phyloP scores from a whole-genome alignment of 2,113 vertebrate genomes.

The Furnarius figulus region DNA sequence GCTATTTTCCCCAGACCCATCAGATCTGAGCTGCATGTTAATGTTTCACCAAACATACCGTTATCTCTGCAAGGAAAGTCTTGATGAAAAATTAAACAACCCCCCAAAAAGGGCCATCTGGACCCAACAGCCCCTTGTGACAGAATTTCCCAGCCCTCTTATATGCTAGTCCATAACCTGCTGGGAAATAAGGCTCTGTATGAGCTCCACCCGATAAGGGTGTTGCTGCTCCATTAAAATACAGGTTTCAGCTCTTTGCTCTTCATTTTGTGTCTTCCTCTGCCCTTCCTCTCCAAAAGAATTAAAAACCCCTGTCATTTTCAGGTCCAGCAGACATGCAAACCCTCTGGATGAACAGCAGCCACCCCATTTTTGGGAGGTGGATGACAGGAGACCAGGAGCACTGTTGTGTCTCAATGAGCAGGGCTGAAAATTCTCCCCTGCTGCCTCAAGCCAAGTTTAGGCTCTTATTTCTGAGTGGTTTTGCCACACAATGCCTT shows the following conservation, averaged over 20 bases:
- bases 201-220: too few species aligned
- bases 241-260: not conserved
- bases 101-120: not conserved
- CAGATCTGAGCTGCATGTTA: not conserved
- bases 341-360: not conserved
- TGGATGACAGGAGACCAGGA: not conserved
- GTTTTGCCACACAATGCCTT: not conserved
- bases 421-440: accelerated
- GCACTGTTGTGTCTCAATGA: accelerated
- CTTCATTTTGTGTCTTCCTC: not conserved
- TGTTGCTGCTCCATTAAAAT: not conserved
- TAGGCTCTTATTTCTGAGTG: not conserved
- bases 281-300: not conserved
- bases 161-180: not conserved
- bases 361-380: not conserved
- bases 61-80: not conserved
- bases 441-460: accelerated
- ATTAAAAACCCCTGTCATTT: not conserved
- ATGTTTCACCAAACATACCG: not conserved
- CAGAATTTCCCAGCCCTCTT: not conserved
- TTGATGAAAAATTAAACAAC: not conserved
- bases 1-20: not conserved
- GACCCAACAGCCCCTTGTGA: accelerated
- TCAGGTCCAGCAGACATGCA: not conserved
- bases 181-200: not conserved